A percentile compares a stretch with the other conserved stretches of the same genome.
phyloP scores from a whole-genome alignment of 2,113 vertebrate species.

The Pluvianellus socialis region DNA sequence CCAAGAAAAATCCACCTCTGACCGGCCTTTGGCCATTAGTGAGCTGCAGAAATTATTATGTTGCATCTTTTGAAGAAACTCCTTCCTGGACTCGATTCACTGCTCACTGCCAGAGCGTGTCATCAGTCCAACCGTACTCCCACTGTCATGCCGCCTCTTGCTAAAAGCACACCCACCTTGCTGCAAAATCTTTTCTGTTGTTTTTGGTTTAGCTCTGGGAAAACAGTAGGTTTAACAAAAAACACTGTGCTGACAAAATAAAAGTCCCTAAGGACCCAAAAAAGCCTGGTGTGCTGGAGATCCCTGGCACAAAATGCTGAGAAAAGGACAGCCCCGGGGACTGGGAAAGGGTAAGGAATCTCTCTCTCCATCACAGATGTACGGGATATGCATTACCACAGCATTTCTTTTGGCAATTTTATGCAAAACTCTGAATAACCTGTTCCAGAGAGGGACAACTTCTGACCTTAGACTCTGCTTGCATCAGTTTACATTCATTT shows the following conservation, averaged over 20 bases:
- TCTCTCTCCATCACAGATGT: not conserved
- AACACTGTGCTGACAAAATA: not conserved
- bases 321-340: not conserved
- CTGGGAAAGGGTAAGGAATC: not conserved
- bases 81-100: not conserved
- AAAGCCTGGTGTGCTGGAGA: not conserved
- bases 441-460: not conserved
- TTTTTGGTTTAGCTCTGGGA: not conserved
- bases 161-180: not conserved
- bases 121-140: not conserved
- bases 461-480: not conserved
- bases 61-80: not conserved
- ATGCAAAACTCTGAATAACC: not conserved
- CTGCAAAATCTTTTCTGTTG: not conserved
- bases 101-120: not conserved
- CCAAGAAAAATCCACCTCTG: not conserved
- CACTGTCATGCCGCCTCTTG: not conserved
- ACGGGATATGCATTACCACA: not conserved
- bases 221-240: not conserved
- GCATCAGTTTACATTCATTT: slow-evolving; percentile 10
- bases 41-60: not conserved
- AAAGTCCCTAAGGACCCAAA: not conserved
- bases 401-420: not conserved
- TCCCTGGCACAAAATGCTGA: not conserved
- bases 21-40: not conserved